These are phyloP conservation scores for Leucophenga montana DNA, from an alignment of 2,888 invertebrate genomes.

Conservation along the genomic window DNA sequence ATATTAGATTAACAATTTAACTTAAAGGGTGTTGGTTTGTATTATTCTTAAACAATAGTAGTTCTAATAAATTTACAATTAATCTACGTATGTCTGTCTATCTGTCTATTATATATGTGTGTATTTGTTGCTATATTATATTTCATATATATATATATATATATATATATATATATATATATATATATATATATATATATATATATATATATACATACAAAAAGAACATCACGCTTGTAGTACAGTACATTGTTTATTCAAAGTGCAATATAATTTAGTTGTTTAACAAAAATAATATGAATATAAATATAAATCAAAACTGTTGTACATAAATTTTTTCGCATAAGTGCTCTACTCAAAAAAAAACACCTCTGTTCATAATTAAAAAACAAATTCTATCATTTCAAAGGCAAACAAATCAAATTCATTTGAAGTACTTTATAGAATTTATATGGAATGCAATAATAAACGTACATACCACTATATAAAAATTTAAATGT, in stretches of 20 bases:
- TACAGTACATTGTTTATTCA: too few species aligned
- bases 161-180: too few species aligned
- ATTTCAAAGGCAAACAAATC: conserved; percentile 12
- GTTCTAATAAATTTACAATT: background rate
- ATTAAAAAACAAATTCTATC: background rate
- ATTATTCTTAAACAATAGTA: background rate
- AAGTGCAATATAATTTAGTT: too few species aligned
- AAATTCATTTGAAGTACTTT: background rate
- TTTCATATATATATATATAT: too few species aligned
- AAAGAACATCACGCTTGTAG: too few species aligned
- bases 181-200: too few species aligned
- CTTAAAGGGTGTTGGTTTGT: conserved; percentile 27
- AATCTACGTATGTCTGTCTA: background rate
- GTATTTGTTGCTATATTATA: background rate
- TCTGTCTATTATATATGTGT: background rate
- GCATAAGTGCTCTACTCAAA: background rate
- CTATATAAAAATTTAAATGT: background rate
- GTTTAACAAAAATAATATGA: too few species aligned
- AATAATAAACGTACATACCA: conserved; percentile 8
- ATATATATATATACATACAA: too few species aligned
- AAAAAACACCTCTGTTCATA: too few species aligned
- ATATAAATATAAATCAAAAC: background rate
- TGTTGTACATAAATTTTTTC: background rate
- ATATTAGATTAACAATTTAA: background rate
- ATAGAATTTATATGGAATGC: conserved; percentile 23